These are phyloP conservation scores for Benthosema pterotum DNA, from an alignment of 2,797 vertebrate species.

Conservation along the genomic window DNA sequence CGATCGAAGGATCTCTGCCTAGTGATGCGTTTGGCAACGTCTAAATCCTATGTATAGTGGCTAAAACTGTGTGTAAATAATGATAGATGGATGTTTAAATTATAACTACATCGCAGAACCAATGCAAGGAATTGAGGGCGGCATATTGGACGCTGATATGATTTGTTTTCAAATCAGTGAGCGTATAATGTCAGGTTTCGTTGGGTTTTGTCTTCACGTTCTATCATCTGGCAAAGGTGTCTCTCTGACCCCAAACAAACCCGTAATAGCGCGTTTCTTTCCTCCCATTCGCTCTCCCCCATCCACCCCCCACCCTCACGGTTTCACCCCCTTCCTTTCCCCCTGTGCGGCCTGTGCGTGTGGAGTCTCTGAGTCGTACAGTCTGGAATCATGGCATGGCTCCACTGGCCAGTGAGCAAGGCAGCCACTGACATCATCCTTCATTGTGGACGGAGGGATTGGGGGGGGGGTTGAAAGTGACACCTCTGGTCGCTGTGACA, in stretches of 20 bases:
- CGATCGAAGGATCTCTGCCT: no score
- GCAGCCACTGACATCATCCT: constrained; percentile 70
- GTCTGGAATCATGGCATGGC: constrained; percentile 54
- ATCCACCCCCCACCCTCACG: not conserved
- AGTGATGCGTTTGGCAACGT: no score
- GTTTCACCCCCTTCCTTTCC: constrained; percentile 25
- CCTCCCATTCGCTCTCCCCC: constrained; percentile 28
- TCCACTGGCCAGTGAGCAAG: constrained; percentile 52
- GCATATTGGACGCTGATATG: no score
- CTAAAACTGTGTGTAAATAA: no score
- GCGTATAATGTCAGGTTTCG: no score
- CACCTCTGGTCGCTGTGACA: constrained; percentile 74
- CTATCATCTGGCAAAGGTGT: not conserved
- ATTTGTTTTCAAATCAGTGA: no score
- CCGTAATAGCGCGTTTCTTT: no score
- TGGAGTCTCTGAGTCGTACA: constrained; percentile 58
- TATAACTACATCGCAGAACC: no score
- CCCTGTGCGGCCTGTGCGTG: not conserved
- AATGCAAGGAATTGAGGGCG: no score
- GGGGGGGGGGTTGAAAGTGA: constrained; percentile 53
- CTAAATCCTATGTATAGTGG: no score
- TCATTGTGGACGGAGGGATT: constrained; percentile 21
- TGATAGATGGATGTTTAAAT: no score
- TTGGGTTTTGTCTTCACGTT: no score
- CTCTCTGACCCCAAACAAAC: constrained; percentile 28